Evolutionary conservation across 2,797 vertebrate genomes (phyloP), one percentile per base, ranked within the genome.

Genomic region (Crypturellus tataupa): DNA sequence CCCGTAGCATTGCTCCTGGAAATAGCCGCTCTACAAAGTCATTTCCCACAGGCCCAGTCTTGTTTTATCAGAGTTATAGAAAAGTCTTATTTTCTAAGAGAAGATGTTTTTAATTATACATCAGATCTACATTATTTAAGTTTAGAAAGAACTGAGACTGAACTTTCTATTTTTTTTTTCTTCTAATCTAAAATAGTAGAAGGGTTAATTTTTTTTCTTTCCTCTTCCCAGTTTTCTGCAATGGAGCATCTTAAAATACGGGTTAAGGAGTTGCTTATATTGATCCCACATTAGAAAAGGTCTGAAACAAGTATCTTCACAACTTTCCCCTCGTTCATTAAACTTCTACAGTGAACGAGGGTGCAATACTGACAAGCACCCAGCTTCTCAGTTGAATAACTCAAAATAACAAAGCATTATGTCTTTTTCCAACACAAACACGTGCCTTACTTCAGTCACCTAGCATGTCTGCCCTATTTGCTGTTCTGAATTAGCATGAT

Each of bases 381-480:
- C 63, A 40, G 6, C 9, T 79, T 47, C 56, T 63, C 25, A 73
- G 46, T 35, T 37, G 3, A 79, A 4, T 33, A 64, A 31, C 39
- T 77, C 19, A 27, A 75, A 75, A 21, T 47, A 62, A 84, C 5
- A 65, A 85, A 92, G 20, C 19, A 19, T 56, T 59, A 15, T n/a
- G 4, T 19, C 16, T 70, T 75, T 53, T 82, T 90, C 80, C 18
- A 46, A 3, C 6, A 19, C 49, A 58, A 65, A 42, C 5, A 5
- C 2, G 1, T 0, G 0, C 4, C 20, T 70, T 60, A 21, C 18
- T 68, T 87, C 29, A 64, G 35, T 44, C 13, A 18, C 60, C 44
- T 60, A 37, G 4, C 0, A 0, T 31, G 23, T 1, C 18, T 64
- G 14, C 25, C 8, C 8, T 85, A n/a, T 59, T 55, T 0, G 1